Conservation (phyloP, 2,113 vertebrate genomes). For the Sardina pilchardus region DNA sequence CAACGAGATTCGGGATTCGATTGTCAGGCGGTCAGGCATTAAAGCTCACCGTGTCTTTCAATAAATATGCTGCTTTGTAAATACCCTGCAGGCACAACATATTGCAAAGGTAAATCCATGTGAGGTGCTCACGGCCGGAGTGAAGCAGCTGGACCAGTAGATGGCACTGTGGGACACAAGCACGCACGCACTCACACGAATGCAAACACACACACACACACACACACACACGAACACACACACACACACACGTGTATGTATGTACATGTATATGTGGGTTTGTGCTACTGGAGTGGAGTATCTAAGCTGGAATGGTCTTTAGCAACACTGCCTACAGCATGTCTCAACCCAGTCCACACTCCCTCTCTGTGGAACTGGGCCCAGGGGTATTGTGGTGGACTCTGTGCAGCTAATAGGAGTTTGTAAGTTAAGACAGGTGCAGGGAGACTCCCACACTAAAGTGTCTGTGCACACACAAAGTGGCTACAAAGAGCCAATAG, state of each 20-base stretch:
- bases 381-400: slow-evolving; percentile 71
- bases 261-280: too few species aligned
- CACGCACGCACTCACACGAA: not conserved
- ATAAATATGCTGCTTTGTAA: not conserved
- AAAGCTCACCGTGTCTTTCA: not conserved
- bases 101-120: not conserved
- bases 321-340: too few species aligned
- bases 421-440: slow-evolving; percentile 75
- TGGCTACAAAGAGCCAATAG: slow-evolving; percentile 73
- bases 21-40: too few species aligned
- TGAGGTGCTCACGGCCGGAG: not conserved
- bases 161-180: slow-evolving; percentile 34
- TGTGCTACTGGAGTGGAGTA: too few species aligned
- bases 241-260: too few species aligned
- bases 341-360: not conserved
- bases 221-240: too few species aligned
- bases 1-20: too few species aligned
- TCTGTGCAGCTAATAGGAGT: slow-evolving; percentile 68
- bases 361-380: slow-evolving; percentile 37
- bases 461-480: slow-evolving; percentile 31
- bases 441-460: slow-evolving; percentile 38
- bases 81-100: not conserved
- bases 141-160: slow-evolving; percentile 6
- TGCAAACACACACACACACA: not conserved
- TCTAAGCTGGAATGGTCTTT: too few species aligned